Percentiles rank a stretch among this genome's conserved stretches.
These are phyloP conservation scores for Pristiophorus japonicus DNA, from an alignment of 2,113 vertebrate genomes.

Conservation along the genomic window DNA sequence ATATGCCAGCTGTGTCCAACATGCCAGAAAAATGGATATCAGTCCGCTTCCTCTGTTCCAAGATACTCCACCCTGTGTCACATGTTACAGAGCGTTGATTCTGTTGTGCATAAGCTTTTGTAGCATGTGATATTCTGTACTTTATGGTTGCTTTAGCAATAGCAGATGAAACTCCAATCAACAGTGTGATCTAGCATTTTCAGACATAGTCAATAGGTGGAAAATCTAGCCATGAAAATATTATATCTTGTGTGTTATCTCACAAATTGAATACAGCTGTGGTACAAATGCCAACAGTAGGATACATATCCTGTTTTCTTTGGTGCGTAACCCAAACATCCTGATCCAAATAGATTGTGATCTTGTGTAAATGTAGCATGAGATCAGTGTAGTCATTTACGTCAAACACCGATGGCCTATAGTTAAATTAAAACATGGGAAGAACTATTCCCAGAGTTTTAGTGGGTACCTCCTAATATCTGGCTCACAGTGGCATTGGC, in stretches of 20 bases:
- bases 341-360: conserved; percentile 13
- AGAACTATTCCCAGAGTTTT: too few species aligned
- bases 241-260: background rate
- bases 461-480: too few species aligned
- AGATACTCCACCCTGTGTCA: background rate
- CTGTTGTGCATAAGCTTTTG: background rate
- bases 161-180: background rate
- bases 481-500: too few species aligned
- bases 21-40: background rate
- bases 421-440: too few species aligned
- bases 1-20: background rate
- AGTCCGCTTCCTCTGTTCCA: background rate
- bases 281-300: conserved; percentile 1
- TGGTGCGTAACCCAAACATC: background rate
- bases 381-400: too few species aligned
- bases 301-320: conserved; percentile 17
- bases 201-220: background rate
- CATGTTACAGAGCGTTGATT: background rate
- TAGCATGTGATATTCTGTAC: background rate
- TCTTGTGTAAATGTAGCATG: background rate
- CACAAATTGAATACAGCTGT: conserved; percentile 12
- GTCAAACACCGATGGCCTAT: too few species aligned
- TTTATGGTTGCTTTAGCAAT: background rate
- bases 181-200: background rate
- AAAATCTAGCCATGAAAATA: background rate